A percentile compares a stretch with the other conserved stretches of the same genome.
phyloP scores from a whole-genome alignment of 2,797 vertebrate genomes.

The Phalloptychus januarius region DNA sequence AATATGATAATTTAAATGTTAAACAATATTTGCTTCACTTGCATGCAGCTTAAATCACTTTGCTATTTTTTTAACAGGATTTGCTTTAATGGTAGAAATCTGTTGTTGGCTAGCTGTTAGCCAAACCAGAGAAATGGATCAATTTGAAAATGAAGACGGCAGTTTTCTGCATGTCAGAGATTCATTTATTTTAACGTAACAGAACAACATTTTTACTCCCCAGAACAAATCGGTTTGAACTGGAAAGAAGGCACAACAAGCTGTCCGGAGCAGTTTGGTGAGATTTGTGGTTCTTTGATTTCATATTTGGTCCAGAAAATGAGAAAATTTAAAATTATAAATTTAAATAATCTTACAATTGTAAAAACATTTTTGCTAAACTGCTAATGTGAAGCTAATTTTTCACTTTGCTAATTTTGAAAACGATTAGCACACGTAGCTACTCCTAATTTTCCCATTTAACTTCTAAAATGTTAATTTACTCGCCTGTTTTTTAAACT shows the following conservation, averaged over 20 bases:
- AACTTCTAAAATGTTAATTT: neutral
- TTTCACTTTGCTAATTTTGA: no score
- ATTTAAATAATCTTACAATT: neutral
- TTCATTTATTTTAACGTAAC: neutral
- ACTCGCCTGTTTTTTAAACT: neutral
- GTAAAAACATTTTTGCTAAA: neutral
- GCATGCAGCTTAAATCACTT: neutral
- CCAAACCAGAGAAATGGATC: neutral
- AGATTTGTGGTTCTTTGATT: neutral
- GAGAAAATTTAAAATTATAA: neutral
- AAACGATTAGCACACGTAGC: neutral
- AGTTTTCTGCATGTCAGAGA: neutral
- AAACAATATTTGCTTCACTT: neutral
- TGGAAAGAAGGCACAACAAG: neutral
- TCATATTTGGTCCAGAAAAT: neutral
- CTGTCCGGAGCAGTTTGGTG: no score
- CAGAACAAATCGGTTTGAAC: neutral
- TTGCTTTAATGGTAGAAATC: neutral
- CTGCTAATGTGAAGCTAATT: neutral
- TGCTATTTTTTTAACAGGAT: neutral
- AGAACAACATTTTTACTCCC: neutral
- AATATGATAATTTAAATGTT: neutral
- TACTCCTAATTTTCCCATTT: neutral
- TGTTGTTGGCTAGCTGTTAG: neutral
- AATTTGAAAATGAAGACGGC: neutral